Evolutionary conservation across 1,140 invertebrate species (phyloP), one percentile per base, ranked within the genome.

Genomic region (Neuroterus valhalla): DNA sequence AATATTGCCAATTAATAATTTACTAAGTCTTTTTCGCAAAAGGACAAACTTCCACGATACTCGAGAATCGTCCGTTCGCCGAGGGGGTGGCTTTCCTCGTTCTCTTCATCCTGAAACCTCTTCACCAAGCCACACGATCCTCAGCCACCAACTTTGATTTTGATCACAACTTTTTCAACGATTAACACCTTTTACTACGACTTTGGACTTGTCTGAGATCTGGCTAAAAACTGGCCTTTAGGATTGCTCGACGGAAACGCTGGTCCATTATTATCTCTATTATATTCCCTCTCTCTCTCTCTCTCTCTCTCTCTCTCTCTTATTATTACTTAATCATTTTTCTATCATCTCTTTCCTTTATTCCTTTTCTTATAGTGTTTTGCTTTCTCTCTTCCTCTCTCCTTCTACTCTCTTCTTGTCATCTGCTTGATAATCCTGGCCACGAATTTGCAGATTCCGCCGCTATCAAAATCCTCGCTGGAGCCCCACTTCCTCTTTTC

Each of bases 1-100:
- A 81, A 81, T 83, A 86, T 84, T 82, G 85, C 81, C 78, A 89
- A 88, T 88, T 87, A 89, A 89, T 89, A 87, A 89, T 87, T 89
- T 87, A 82, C 86, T 88, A 87, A 85, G 82, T 85, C 82, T 86
- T 85, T 82, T 81, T 78, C 73, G 85, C 81, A 78, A 82, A 85
- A 82, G 76, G 85, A 84, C 78, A 85, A 81, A 87, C 78, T 80
- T 78, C 77, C 77, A 78, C 79, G 79, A 79, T 81, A 81, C 76
- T 80, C 73, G 74, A 69, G 77, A 74, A 75, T 62, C 26, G 55
- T 38, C 44, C 26, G 19, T 52, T 66, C 48, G 43, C 74, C 50
- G 45, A 71, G 70, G 70, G 46, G 70, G 70, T 23, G 73, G 17
- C 45, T 43, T 42, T 11, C 42, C 19, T 15, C 23, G 15, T 69